Evolutionary conservation across 53 echinoderm and acorn worm species (phyloP).

Genomic region (Temnopleurus reevesii): DNA sequence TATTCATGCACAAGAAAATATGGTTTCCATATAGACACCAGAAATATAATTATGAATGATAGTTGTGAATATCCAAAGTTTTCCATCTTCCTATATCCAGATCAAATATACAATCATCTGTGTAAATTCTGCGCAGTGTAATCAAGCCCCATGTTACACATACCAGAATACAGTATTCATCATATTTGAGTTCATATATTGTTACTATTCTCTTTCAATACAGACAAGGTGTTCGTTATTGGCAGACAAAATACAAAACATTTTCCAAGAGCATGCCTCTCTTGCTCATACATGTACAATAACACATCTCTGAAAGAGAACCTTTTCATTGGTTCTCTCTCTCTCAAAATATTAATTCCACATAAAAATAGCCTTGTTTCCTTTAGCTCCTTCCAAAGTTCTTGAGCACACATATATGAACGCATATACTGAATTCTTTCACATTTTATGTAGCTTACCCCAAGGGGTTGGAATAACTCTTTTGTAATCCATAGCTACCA

Average conservation of each 20-base stretch:
- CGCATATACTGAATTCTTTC: too few species aligned
- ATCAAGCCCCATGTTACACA: constrained; percentile 31
- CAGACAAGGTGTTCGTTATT: constrained; percentile 31
- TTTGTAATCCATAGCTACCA: too few species aligned
- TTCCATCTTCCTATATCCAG: not conserved
- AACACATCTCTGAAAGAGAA: not conserved
- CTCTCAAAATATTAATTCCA: too few species aligned
- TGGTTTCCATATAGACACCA: not conserved
- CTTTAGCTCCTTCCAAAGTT: too few species aligned
- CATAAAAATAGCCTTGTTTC: too few species aligned
- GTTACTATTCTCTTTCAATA: not conserved
- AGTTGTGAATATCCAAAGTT: not conserved
- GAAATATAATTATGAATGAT: not conserved
- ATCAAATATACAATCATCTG: not conserved
- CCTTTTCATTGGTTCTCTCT: not conserved
- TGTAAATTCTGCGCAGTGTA: not conserved
- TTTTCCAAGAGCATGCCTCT: not conserved
- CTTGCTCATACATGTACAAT: not conserved
- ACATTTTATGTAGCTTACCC: too few species aligned
- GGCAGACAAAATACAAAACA: constrained; percentile 4
- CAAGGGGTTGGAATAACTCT: too few species aligned
- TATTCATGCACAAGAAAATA: constrained; percentile 31
- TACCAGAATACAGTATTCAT: not conserved
- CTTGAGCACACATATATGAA: too few species aligned
- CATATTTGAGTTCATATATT: not conserved